Conservation (phyloP, 2,113 vertebrate genomes). For the Emydura subglobosa region DNA sequence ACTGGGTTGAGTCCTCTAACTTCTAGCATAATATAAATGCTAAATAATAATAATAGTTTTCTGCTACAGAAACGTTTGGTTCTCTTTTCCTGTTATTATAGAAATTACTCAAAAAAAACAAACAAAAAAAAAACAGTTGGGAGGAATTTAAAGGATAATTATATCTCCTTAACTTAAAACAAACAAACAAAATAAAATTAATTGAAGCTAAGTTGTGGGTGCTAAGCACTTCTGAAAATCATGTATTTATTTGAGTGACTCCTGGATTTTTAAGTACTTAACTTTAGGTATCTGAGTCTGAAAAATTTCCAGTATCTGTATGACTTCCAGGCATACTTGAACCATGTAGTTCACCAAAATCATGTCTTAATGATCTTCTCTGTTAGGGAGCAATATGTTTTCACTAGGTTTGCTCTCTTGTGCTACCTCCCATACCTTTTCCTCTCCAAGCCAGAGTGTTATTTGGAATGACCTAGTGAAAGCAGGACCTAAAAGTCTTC, state of each 20-base stretch:
- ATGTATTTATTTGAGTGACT: not conserved
- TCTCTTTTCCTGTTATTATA: not conserved
- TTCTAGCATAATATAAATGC: not conserved
- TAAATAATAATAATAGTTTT: not conserved
- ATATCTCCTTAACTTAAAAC: not conserved
- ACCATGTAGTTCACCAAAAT: not conserved
- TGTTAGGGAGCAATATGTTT: not conserved
- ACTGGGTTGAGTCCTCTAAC: not conserved
- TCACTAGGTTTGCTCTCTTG: not conserved
- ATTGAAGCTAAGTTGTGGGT: not conserved
- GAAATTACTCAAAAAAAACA: not conserved
- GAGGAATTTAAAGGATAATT: not conserved
- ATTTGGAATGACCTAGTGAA: not conserved
- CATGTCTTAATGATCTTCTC: not conserved
- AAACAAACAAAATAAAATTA: not conserved
- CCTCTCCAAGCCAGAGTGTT: not conserved
- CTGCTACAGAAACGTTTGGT: not conserved
- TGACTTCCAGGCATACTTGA: not conserved
- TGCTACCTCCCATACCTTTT: not conserved
- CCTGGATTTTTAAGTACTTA: not conserved
- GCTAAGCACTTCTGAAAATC: not conserved
- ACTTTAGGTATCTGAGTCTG: not conserved
- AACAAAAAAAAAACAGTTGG: not conserved
- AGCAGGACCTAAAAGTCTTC: not conserved
- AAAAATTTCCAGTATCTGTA: not conserved